phyloP scores from a whole-genome alignment of 1,140 invertebrate genomes.

The Trichogramma pretiosum region DNA sequence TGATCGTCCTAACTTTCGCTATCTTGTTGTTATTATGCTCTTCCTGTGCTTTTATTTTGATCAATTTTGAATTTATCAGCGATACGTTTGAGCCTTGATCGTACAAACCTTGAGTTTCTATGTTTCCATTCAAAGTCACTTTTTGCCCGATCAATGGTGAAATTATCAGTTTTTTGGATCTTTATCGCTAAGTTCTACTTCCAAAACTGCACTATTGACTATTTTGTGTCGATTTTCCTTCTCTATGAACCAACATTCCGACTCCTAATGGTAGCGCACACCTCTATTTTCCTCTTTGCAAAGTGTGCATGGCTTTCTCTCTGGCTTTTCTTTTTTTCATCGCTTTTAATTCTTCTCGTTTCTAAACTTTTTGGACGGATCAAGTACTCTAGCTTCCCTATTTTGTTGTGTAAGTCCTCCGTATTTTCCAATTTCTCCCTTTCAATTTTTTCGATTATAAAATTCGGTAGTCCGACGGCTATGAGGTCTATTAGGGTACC shows the following conservation, averaged over 20 bases:
- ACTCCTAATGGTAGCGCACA: not conserved
- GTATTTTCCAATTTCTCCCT: not conserved
- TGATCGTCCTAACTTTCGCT: conserved; percentile 8
- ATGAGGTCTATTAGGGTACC: not conserved
- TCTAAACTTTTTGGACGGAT: not conserved
- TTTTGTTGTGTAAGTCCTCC: not conserved
- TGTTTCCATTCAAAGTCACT: conserved; percentile 17
- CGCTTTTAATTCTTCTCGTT: conserved; percentile 2
- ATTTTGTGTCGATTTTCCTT: not conserved
- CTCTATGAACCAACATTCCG: not conserved
- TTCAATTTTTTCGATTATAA: not conserved
- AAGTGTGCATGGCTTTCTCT: not conserved
- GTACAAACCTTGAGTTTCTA: conserved; percentile 20
- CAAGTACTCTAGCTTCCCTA: no score
- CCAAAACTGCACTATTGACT: conserved; percentile 15
- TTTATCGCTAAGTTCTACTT: conserved; percentile 10
- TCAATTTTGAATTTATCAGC: conserved; percentile 26
- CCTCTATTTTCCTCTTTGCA: not conserved
- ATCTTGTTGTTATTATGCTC: not conserved
- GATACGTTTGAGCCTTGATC: conserved; percentile 26
- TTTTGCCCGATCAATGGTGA: conserved; percentile 15
- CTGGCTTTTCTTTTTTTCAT: not conserved
- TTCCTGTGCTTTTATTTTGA: conserved; percentile 21
- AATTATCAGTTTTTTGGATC: conserved; percentile 17
- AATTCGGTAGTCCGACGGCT: conserved; percentile 1